These are phyloP conservation scores for Pachyseris speciosa DNA, from an alignment of 64 coral and sea anemone genomes.

Conservation along the genomic window DNA sequence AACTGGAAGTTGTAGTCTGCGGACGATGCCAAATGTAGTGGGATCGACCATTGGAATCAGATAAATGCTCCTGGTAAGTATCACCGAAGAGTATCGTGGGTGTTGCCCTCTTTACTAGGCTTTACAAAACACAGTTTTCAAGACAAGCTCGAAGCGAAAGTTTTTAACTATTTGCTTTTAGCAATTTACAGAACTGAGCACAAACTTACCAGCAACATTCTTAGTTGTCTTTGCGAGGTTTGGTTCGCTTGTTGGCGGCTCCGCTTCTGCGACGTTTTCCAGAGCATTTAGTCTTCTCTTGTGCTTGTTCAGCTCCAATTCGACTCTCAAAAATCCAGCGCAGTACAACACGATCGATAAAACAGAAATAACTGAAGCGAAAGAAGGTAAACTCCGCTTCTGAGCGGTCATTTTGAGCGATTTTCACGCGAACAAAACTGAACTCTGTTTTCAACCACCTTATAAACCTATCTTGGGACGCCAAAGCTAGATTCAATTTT, in stretches of 20 bases:
- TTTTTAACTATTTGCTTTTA: too few species aligned
- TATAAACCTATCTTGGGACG: neutral
- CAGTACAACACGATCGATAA: constrained; percentile 22
- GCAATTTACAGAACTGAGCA: neutral
- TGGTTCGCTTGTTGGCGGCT: too few species aligned
- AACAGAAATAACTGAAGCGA: neutral
- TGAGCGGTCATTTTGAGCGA: neutral
- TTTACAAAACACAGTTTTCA: too few species aligned
- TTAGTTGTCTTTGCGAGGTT: neutral
- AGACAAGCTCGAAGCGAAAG: too few species aligned
- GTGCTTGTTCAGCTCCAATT: constrained; percentile 38
- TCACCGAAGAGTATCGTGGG: too few species aligned
- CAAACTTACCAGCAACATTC: neutral
- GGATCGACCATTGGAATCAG: too few species aligned
- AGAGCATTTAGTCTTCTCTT: constrained; percentile 14
- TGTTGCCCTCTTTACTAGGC: too few species aligned
- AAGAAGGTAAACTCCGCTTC: neutral
- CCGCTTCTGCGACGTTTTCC: neutral
- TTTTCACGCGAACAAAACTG: neutral
- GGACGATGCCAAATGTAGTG: too few species aligned
- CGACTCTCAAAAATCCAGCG: constrained; percentile 51
- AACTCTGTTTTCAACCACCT: too few species aligned
- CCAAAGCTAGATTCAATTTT: too few species aligned
- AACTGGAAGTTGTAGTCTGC: too few species aligned
- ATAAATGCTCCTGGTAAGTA: too few species aligned